Conservation (phyloP, 2,888 invertebrate genomes). For the Teinopalpus imperialis region DNA sequence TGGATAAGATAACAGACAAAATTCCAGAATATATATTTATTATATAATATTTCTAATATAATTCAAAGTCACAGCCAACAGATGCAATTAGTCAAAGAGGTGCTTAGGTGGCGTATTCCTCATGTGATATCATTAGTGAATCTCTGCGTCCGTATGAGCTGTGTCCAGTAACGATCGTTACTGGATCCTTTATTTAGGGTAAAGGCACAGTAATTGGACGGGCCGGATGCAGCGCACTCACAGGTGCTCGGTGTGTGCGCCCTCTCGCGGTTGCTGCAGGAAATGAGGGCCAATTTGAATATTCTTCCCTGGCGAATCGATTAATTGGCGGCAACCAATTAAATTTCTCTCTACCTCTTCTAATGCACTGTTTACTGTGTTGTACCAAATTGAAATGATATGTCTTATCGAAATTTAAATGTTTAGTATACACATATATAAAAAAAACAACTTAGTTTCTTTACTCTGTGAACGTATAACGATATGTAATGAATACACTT, state of each 20-base stretch:
- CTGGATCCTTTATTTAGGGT: constrained; percentile 61
- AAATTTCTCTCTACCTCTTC: constrained; percentile 25
- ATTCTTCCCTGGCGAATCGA: constrained; percentile 64
- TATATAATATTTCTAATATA: no score
- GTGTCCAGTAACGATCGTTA: constrained; percentile 59
- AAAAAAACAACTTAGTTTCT: no score
- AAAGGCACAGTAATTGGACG: constrained; percentile 66
- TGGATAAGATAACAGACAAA: no score
- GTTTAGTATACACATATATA: no score
- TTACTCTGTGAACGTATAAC: no score
- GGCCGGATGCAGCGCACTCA: constrained; percentile 64
- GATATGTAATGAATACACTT: background rate
- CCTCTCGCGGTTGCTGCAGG: constrained; percentile 60
- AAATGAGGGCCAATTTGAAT: constrained; percentile 74
- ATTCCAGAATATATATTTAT: no score
- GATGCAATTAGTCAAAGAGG: constrained; percentile 13
- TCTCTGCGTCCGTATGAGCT: constrained; percentile 46
- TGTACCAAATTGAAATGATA: background rate
- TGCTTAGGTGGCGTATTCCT: constrained; percentile 21
- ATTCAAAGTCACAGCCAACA: no score
- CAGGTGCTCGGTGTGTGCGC: constrained; percentile 68
- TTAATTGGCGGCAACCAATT: constrained; percentile 53
- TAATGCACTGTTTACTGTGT: background rate
- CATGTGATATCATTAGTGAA: constrained; percentile 49
- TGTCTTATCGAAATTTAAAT: no score